Percentiles rank a stretch among this genome's conserved stretches.
phyloP scores from a whole-genome alignment of 2,797 vertebrate genomes.

The Thalassophryne amazonica region DNA sequence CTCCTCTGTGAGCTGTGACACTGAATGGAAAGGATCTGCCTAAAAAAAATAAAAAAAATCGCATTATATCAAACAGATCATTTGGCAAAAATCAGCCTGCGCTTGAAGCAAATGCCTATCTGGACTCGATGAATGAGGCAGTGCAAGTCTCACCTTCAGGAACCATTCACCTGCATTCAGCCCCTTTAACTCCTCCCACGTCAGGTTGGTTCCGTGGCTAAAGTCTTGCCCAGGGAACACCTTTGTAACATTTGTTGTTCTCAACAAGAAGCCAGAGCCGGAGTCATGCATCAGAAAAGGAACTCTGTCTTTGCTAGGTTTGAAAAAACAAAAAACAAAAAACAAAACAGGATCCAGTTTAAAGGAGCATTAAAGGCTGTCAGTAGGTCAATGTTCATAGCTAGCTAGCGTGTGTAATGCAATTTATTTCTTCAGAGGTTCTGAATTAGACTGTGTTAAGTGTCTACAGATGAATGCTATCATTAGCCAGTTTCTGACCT shows the following conservation, averaged over 20 bases:
- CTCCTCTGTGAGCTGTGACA: slow-evolving; percentile 64
- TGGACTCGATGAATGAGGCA: no score
- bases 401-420: no score
- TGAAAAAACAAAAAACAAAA: neutral
- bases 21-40: slow-evolving; percentile 82
- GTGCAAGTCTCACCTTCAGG: slow-evolving; percentile 78
- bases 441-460: no score
- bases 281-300: slow-evolving; percentile 94
- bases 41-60: slow-evolving; percentile 60
- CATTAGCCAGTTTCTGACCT: no score
- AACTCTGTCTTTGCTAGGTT: slow-evolving; percentile 76
- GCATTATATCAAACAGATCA: neutral
- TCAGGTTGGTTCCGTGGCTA: slow-evolving; percentile 69
- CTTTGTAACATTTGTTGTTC: slow-evolving; percentile 84
- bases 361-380: neutral
- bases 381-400: no score
- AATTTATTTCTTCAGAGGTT: no score
- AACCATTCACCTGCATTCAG: slow-evolving; percentile 94
- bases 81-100: no score
- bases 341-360: neutral
- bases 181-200: slow-evolving; percentile 76
- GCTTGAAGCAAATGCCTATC: no score
- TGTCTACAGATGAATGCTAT: no score
- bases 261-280: slow-evolving; percentile 63
- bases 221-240: slow-evolving; percentile 63